These are phyloP conservation scores for Crematogaster levior DNA, from an alignment of 2,888 invertebrate species.

Conservation along the genomic window DNA sequence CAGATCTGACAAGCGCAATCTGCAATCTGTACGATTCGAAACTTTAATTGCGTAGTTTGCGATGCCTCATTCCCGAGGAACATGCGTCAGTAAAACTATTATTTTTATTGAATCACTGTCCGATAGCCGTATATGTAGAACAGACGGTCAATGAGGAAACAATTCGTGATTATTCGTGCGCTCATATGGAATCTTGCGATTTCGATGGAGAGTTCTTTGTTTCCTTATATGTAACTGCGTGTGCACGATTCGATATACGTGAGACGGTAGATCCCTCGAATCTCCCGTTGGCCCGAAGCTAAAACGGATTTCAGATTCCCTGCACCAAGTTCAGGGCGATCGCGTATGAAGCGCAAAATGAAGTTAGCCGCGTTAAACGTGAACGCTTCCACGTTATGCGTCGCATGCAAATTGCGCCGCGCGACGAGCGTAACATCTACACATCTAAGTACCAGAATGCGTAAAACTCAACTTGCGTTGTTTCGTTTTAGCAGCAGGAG, in stretches of 20 bases:
- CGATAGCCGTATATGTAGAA: background rate
- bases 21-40: conserved; percentile 18
- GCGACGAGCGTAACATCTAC: background rate
- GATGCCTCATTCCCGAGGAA: background rate
- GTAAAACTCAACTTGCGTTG: conserved; percentile 15
- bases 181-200: background rate
- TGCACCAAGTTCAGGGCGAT: background rate
- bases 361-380: background rate
- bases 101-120: conserved; percentile 33
- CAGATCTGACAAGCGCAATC: conserved; percentile 9
- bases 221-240: background rate
- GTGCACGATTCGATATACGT: background rate
- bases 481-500: background rate
- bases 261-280: background rate
- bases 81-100: background rate
- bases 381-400: background rate
- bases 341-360: background rate
- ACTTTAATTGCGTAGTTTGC: conserved; percentile 35
- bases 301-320: background rate
- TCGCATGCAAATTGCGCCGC: background rate
- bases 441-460: conserved; percentile 3
- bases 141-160: background rate
- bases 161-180: background rate
- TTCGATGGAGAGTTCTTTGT: background rate
- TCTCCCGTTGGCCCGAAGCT: background rate